Conservation (phyloP, 1,140 invertebrate genomes). For the Caenorhabditis remanei region DNA sequence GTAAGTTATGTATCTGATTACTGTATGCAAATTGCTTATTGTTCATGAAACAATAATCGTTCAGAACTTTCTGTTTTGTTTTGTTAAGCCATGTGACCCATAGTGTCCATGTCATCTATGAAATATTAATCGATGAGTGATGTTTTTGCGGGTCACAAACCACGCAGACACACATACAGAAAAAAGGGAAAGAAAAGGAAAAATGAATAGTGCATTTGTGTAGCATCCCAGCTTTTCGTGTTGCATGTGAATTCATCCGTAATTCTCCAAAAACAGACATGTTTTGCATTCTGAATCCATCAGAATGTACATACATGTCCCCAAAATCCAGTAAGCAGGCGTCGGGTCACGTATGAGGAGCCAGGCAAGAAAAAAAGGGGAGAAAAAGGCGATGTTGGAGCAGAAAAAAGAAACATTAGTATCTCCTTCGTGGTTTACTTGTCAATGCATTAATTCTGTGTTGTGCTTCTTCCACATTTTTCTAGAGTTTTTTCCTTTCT, state of each 20-base stretch:
- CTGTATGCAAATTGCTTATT: too few relatives aligned
- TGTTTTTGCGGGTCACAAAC: background rate
- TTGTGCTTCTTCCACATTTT: conserved; percentile 6
- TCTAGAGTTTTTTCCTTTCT: background rate
- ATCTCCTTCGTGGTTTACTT: conserved; percentile 24
- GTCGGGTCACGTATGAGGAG: background rate
- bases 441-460: conserved; percentile 18
- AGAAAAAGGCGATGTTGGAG: background rate
- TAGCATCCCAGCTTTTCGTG: background rate
- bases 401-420: conserved; percentile 36
- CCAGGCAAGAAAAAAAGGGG: background rate
- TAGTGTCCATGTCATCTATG: background rate
- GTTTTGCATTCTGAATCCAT: conserved; percentile 40
- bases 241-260: conserved; percentile 31
- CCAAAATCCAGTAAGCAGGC: background rate
- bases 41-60: too few relatives aligned
- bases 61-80: too few relatives aligned
- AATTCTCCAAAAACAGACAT: conserved; percentile 10
- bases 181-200: background rate
- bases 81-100: background rate
- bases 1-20: too few relatives aligned
- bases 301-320: conserved; percentile 7
- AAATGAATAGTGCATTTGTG: conserved; percentile 2
- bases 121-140: conserved; percentile 46
- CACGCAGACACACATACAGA: background rate